phyloP scores from a whole-genome alignment of 1,140 invertebrate genomes.

The Coenobita brevimanus region DNA sequence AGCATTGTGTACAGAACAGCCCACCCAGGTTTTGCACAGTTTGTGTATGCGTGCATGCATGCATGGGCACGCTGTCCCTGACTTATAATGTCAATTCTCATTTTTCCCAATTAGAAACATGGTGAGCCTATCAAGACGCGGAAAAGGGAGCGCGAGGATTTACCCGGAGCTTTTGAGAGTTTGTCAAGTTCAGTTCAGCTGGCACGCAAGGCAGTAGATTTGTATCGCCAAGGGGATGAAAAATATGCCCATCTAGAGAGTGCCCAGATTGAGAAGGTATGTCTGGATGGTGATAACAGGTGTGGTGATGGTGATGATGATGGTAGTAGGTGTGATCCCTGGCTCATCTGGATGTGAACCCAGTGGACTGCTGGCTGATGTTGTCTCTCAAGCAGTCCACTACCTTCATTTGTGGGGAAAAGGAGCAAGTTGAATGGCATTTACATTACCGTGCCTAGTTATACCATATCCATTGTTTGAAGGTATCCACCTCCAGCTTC shows the following conservation, averaged over 20 bases:
- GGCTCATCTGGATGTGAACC: no score
- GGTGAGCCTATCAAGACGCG: slow-evolving; percentile 90
- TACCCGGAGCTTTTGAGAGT: slow-evolving; percentile 84
- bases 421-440: no score
- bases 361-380: no score
- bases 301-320: slow-evolving; percentile 72
- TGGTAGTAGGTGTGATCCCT: not conserved
- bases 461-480: no score
- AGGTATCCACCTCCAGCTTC: no score
- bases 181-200: slow-evolving; percentile 82
- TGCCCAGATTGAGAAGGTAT: slow-evolving; percentile 84
- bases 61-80: no score
- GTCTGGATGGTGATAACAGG: slow-evolving; percentile 39
- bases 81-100: not conserved
- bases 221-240: slow-evolving; percentile 81
- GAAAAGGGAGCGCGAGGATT: slow-evolving; percentile 84
- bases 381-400: no score
- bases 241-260: slow-evolving; percentile 89
- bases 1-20: no score
- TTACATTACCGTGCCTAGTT: no score
- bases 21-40: no score
- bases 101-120: slow-evolving; percentile 71
- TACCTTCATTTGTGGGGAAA: no score
- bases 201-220: slow-evolving; percentile 84
- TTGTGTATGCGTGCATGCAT: no score